Base-by-base conservation (phyloP, 2,797 vertebrate species). In the Nasua narica region DNA sequence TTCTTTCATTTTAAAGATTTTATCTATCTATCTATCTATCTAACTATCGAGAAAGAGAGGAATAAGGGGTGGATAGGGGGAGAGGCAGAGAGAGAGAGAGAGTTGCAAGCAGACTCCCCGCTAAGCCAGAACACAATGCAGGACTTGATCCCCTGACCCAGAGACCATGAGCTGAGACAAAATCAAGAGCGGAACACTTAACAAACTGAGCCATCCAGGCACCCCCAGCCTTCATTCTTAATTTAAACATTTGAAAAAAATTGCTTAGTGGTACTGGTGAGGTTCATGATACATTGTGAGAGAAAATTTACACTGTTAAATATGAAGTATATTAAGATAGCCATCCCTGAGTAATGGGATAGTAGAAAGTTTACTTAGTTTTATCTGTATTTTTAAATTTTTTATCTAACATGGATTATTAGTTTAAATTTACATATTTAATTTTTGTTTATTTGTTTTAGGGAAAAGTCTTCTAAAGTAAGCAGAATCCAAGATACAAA, bases 231-330 rank as follows among this genome's bases (percentile, higher is more conserved):
- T 89, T 79, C 3, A 40, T 83, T 37, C 35, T 87, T 37, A 74
- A 78, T 90, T 95, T 83, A 8, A 96, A 84, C 87, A 37, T 37
- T 6, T 89, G 18, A 37, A 76, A 76, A 32, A 37, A 91, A 50
- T 48, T 90, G 40, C 69, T 32, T 43, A 60, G 60, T 82, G 7
- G 2, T 65, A 48, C 13, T 12, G 23, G 65, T 32, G 67, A 48
- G 48, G 40, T 87, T 76, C 19, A 62, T 50, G 0, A 72, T 13
- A 46, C 29, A 89, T 56, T 40, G 23, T 88, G 27, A 40, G 11
- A 50, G 14, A 72, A 89, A 54, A 77, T 13, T 67, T 7, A 81
- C 14, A 60, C 1, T 46, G 37, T 0, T 35, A 21, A 78, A 85
- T 29, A 15, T 14, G 54, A 74, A 79, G 0, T 3, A 25, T 67